Evolutionary conservation across 2,888 invertebrate genomes (phyloP).

Genomic region (Aricia artaxerxes): DNA sequence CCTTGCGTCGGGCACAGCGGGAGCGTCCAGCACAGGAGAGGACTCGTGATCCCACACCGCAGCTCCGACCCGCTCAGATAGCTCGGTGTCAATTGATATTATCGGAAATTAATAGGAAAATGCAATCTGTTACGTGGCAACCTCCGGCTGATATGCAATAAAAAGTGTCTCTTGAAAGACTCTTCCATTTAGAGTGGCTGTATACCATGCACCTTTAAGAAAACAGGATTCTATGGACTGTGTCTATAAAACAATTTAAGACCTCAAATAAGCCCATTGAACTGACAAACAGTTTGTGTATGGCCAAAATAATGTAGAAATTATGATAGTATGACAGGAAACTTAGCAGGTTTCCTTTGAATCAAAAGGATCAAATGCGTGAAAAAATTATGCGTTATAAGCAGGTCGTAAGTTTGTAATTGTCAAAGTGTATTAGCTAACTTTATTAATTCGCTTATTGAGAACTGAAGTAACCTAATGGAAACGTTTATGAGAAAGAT

Average conservation of each 20-base stretch:
- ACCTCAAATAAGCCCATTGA: too few relatives aligned
- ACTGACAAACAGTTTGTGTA: too few relatives aligned
- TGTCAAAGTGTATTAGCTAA: neutral
- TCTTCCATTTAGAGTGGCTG: too few relatives aligned
- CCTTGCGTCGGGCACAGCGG: constrained; percentile 58
- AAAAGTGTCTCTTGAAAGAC: neutral
- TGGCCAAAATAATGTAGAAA: neutral
- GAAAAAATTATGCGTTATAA: neutral
- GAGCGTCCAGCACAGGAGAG: constrained; percentile 52
- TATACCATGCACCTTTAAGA: too few relatives aligned
- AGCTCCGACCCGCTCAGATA: constrained; percentile 82
- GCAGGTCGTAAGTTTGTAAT: neutral
- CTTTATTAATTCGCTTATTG: neutral
- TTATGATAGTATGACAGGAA: neutral
- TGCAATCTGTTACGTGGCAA: constrained; percentile 87
- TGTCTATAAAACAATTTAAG: too few relatives aligned
- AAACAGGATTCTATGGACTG: too few relatives aligned
- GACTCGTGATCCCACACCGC: constrained; percentile 69
- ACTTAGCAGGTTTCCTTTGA: neutral
- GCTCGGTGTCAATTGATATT: constrained; percentile 87
- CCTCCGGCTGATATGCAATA: constrained; percentile 57
- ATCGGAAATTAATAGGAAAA: constrained; percentile 89
- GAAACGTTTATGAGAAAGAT: too few relatives aligned
- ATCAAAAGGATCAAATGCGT: neutral
- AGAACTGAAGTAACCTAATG: too few relatives aligned